These are phyloP conservation scores for Aethes cnicana DNA, from an alignment of 2,888 invertebrate genomes.

Conservation along the genomic window DNA sequence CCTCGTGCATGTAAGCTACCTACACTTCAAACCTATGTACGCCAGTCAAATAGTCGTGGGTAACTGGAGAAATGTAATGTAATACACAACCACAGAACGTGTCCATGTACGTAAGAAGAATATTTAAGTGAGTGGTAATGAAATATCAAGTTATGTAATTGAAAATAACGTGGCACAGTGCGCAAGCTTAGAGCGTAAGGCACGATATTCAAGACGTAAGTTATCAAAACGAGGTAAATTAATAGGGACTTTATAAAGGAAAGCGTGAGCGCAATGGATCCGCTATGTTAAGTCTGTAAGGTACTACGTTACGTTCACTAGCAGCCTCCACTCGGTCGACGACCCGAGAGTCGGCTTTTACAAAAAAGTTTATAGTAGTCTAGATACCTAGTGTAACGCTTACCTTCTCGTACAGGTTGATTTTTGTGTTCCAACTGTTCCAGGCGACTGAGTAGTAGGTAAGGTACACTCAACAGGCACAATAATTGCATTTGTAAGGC, in stretches of 20 bases:
- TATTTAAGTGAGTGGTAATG: too few relatives aligned
- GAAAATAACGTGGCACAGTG: too few relatives aligned
- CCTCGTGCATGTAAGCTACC: slow-evolving; percentile 7
- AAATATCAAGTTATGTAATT: too few relatives aligned
- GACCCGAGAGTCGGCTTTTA: slow-evolving; percentile 71
- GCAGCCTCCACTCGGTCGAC: slow-evolving; percentile 75
- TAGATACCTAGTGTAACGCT: slow-evolving; percentile 44
- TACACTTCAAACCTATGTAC: not conserved
- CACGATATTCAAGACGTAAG: too few relatives aligned
- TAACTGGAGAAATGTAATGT: slow-evolving; percentile 20
- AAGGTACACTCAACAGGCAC: too few relatives aligned
- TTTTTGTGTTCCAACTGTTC: slow-evolving; percentile 15
- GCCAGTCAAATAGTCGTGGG: slow-evolving; percentile 19
- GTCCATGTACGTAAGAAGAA: not conserved
- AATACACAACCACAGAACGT: slow-evolving; percentile 6
- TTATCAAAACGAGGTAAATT: slow-evolving; percentile 49
- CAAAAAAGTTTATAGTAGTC: slow-evolving; percentile 70
- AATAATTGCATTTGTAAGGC: slow-evolving; percentile 13
- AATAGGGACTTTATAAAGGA: slow-evolving; percentile 62
- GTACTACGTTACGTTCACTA: slow-evolving; percentile 36
- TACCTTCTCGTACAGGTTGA: slow-evolving; percentile 14
- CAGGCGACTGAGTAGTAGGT: too few relatives aligned
- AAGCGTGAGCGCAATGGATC: slow-evolving; percentile 64
- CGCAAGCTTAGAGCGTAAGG: too few relatives aligned
- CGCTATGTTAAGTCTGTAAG: slow-evolving; percentile 55